Evolutionary conservation across 2,888 invertebrate species (phyloP).

Genomic region (Agrotis clavis): DNA sequence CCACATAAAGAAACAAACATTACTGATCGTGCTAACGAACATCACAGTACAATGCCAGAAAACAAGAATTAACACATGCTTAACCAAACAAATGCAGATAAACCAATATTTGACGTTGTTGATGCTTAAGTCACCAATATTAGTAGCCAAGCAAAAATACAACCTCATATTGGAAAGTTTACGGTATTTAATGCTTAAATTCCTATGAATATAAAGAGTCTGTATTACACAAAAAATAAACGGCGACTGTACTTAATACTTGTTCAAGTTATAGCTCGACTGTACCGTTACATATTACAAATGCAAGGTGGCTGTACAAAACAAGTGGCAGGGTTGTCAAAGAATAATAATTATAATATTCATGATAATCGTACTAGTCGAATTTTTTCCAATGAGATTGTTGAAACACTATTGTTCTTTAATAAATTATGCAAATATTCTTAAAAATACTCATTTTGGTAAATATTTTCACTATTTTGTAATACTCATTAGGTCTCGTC

Average conservation of each 20-base stretch:
- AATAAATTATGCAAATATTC: too few species aligned
- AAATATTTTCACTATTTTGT: too few species aligned
- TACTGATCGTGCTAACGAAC: neutral
- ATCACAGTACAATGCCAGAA: constrained; percentile 20
- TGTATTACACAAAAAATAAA: constrained; percentile 44
- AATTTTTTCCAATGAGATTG: too few species aligned
- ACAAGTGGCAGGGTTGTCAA: constrained; percentile 49
- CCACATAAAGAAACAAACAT: neutral
- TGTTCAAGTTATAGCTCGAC: constrained; percentile 52
- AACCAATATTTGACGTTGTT: neutral
- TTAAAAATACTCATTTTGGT: too few species aligned
- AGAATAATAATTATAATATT: too few species aligned
- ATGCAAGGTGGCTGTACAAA: constrained; percentile 55
- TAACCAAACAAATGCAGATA: constrained; percentile 1
- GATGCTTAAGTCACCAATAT: constrained; percentile 6
- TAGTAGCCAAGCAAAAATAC: constrained; percentile 6
- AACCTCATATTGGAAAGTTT: constrained; percentile 55
- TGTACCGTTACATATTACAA: constrained; percentile 64
- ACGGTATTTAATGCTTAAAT: constrained; percentile 33
- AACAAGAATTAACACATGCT: constrained; percentile 3
- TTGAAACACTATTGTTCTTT: too few species aligned
- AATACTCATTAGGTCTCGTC: too few species aligned
- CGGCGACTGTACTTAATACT: constrained; percentile 54
- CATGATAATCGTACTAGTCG: too few species aligned
- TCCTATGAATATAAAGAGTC: constrained; percentile 48